Evolutionary conservation across 2,113 vertebrate genomes (phyloP), one percentile per base, ranked within the genome.

Genomic region (Romanogobio albipinnatus): DNA sequence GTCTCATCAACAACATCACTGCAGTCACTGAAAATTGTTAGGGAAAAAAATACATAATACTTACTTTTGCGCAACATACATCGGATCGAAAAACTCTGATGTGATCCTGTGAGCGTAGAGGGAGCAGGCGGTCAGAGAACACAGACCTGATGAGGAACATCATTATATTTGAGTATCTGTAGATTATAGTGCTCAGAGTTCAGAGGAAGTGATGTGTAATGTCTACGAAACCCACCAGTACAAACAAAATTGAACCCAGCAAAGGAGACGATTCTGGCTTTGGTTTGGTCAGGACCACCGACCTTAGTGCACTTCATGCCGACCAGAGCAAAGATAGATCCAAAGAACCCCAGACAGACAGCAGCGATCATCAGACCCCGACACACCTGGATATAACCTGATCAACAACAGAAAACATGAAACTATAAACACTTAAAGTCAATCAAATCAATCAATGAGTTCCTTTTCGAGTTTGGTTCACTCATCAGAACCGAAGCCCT

Each of bases 261-360:
- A 87, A 97, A 92, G 90, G 95, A 96, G 45, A 96, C 95, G 39
- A 97, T 95, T 91, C 92, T 96, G 33, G 96, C 95, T 94, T 99
- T 99, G 86, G 90, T 95, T 90, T 95, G 93, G 83, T 98, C 96
- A 0, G 93, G 95, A 86, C 97, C 98, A 91, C 98, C 98, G 0
- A 99, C 94, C 92, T 97, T 98, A 76, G 98, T 99, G 87, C 98
- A 99, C 89, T 98, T 99, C 98, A 99, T 99, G 73, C 98, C 98
- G 87, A 99, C 87, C 47, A 99, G 95, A 19, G 96, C 95, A 85
- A 95, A 96, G 81, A 96, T 56, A 0, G 95, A 93, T 3, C 95
- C 97, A 0, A 99, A 97, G 87, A 98, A 99, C 0, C 98, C 98
- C 86, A 99, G 93, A 87, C 95, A 96, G 90, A 99, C 91, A 0